These are phyloP conservation scores for Gymnarchus niloticus DNA, from an alignment of 2,113 vertebrate species.

Conservation along the genomic window DNA sequence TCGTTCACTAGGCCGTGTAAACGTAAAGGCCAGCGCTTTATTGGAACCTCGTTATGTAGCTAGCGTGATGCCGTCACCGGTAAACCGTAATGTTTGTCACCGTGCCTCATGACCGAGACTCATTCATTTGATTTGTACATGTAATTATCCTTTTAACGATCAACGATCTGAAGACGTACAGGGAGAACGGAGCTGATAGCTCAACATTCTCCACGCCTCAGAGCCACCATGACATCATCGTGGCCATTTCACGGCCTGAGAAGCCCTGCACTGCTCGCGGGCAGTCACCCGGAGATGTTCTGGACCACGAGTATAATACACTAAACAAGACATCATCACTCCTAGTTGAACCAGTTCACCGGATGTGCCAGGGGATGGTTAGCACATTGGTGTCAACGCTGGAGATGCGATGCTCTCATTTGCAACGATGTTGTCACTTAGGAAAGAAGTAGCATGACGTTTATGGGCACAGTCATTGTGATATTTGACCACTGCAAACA, in stretches of 20 bases:
- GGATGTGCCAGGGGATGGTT: not conserved
- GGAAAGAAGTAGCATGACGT: not conserved
- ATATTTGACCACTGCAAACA: not conserved
- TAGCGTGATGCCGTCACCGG: not conserved
- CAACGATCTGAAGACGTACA: not conserved
- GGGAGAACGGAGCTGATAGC: conserved; percentile 9
- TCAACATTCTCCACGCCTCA: not conserved
- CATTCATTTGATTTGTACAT: conserved; percentile 12
- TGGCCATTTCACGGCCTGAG: not conserved
- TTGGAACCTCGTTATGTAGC: not conserved
- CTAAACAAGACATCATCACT: not conserved
- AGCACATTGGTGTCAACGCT: not conserved
- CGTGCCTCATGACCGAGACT: not conserved
- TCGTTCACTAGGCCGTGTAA: conserved; percentile 1
- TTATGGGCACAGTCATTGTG: not conserved
- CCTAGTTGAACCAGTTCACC: not conserved
- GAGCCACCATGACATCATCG: not conserved
- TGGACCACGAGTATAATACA: not conserved
- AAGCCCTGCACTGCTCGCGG: not conserved
- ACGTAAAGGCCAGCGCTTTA: conserved; percentile 14
- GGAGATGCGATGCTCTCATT: not conserved
- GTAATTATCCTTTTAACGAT: conserved; percentile 15
- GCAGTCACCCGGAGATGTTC: not conserved
- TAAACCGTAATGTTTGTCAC: conserved; percentile 15
- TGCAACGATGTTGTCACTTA: not conserved